phyloP scores from a whole-genome alignment of 2,888 invertebrate species.

The Imbricaverruca yamaguchii region DNA sequence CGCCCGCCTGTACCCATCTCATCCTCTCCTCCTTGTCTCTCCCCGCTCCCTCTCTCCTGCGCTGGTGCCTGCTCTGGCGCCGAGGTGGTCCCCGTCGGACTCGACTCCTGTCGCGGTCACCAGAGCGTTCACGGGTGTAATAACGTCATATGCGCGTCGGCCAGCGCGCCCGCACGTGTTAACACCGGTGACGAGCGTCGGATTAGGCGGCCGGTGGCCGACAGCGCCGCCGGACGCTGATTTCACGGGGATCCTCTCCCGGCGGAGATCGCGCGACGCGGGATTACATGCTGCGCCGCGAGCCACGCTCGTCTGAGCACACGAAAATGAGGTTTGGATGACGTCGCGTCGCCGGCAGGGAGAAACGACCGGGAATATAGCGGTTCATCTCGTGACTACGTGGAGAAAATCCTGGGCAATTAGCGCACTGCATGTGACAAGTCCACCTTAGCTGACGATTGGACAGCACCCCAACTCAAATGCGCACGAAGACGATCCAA shows the following conservation, averaged over 20 bases:
- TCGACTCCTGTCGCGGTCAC: neutral
- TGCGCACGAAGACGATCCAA: no score
- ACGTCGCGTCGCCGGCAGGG: neutral
- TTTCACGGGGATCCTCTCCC: neutral
- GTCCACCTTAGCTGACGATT: no score
- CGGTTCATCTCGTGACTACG: neutral
- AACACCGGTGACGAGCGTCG: neutral
- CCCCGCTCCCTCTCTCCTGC: neutral
- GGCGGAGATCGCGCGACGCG: neutral
- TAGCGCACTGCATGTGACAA: no score
- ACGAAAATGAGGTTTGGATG: neutral
- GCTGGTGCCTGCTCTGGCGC: neutral
- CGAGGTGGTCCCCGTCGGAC: no score
- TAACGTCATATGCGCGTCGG: neutral
- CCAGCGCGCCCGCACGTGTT: neutral
- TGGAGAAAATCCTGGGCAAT: no score
- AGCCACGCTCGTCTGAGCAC: neutral
- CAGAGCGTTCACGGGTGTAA: constrained; percentile 12
- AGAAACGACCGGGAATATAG: neutral
- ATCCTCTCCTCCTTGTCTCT: neutral
- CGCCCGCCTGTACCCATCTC: neutral
- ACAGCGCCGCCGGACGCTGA: neutral
- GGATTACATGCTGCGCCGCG: neutral
- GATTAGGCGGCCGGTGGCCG: neutral
- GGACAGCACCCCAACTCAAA: no score